A percentile compares a stretch with the other conserved stretches of the same genome.
phyloP scores from a whole-genome alignment of 2,888 invertebrate species.

The Therioaphis trifolii region DNA sequence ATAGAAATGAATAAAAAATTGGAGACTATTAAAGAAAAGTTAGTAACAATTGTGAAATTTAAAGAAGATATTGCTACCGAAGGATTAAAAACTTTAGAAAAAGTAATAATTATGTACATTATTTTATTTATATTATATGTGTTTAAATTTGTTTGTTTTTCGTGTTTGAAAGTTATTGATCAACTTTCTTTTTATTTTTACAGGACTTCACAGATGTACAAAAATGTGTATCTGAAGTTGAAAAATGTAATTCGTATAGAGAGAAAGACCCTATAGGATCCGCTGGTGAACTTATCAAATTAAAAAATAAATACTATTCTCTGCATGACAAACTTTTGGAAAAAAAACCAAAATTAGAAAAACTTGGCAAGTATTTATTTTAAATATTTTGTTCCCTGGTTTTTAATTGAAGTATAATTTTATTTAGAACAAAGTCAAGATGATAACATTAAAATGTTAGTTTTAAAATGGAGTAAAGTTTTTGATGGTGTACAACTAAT shows the following conservation, averaged over 20 bases:
- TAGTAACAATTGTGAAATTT: conserved; percentile 44
- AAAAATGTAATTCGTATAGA: conserved; percentile 54
- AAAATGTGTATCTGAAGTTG: conserved; percentile 60
- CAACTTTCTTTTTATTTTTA: neutral
- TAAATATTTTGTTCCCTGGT: neutral
- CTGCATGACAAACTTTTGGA: conserved; percentile 57
- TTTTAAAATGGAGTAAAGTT: conserved; percentile 56
- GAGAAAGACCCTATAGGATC: conserved; percentile 45
- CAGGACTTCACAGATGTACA: conserved; percentile 46
- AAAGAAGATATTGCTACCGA: conserved; percentile 51
- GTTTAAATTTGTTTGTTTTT: neutral
- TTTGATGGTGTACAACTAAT: conserved; percentile 50
- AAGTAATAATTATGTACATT: conserved; percentile 33
- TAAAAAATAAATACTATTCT: conserved; percentile 54
- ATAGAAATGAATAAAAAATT: conserved; percentile 39
- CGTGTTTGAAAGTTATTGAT: neutral
- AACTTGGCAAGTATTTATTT: conserved; percentile 40
- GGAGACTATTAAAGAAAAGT: conserved; percentile 45
- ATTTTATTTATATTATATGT: neutral
- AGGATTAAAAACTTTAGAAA: conserved; percentile 55
- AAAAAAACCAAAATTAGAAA: conserved; percentile 53
- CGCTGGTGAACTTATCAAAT: conserved; percentile 54
- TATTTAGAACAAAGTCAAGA: conserved; percentile 44
- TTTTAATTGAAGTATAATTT: conserved; percentile 5
- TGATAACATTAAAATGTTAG: conserved; percentile 48